These are phyloP conservation scores for Brachyrhaphis roseni DNA, from an alignment of 2,797 vertebrate species.

Conservation along the genomic window DNA sequence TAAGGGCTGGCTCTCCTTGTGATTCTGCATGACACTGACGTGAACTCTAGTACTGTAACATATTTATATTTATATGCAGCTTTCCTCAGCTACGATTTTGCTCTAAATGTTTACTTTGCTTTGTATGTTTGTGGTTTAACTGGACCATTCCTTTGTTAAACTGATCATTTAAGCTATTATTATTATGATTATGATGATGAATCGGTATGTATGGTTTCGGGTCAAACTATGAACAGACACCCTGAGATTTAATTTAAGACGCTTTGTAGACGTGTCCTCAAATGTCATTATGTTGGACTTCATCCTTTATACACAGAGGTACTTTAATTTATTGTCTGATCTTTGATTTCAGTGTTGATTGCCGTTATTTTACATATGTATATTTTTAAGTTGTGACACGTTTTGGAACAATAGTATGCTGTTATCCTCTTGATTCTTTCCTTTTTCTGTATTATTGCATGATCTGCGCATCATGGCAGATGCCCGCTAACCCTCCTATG, in stretches of 20 bases:
- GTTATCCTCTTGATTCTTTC: slow-evolving; percentile 40
- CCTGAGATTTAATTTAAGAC: not conserved
- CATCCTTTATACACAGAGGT: slow-evolving; percentile 29
- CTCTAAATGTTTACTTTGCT: slow-evolving; percentile 30
- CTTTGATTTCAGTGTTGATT: slow-evolving; percentile 28
- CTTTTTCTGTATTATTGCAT: slow-evolving; percentile 60
- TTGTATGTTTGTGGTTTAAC: slow-evolving; percentile 42
- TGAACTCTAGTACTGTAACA: slow-evolving; percentile 63
- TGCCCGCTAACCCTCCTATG: slow-evolving; percentile 1
- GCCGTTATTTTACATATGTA: slow-evolving; percentile 10
- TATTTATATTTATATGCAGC: slow-evolving; percentile 33
- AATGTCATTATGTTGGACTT: slow-evolving; percentile 16
- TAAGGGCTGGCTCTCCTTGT: slow-evolving; percentile 55
- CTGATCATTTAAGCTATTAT: slow-evolving; percentile 34
- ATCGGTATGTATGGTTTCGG: slow-evolving; percentile 38
- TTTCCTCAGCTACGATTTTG: slow-evolving; percentile 37
- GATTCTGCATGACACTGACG: slow-evolving; percentile 71
- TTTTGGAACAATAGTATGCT: slow-evolving; percentile 52
- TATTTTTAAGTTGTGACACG: slow-evolving; percentile 30
- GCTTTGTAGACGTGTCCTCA: slow-evolving; percentile 20
- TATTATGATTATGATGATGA: not conserved
- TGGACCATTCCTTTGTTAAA: slow-evolving; percentile 41
- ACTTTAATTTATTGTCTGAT: slow-evolving; percentile 10
- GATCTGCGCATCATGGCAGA: slow-evolving; percentile 46
- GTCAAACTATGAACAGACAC: slow-evolving; percentile 14